Percentiles rank a stretch among this genome's conserved stretches.
Conservation (phyloP, 2,888 invertebrate species). For the Unio delphinus region DNA sequence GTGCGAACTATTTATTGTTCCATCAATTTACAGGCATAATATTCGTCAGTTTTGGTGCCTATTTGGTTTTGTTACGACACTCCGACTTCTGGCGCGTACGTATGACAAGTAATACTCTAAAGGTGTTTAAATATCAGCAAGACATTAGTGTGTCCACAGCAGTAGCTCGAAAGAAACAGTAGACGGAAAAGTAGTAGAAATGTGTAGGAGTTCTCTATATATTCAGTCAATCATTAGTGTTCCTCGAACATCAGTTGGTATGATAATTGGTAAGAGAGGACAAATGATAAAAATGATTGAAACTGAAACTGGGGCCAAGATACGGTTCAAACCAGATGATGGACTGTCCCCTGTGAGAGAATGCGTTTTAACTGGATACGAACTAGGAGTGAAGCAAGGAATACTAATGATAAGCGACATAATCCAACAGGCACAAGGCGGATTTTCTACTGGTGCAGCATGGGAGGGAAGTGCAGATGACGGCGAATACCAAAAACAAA, state of each 20-base stretch:
- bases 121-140: too few species aligned
- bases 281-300: slow-evolving; percentile 99
- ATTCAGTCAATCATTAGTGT: slow-evolving; percentile 78
- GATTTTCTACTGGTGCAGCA: slow-evolving; percentile 41
- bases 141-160: too few species aligned
- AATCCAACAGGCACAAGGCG: slow-evolving; percentile 76
- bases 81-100: too few species aligned
- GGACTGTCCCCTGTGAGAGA: slow-evolving; percentile 84
- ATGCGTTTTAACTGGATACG: slow-evolving; percentile 89
- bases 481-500: slow-evolving; percentile 77
- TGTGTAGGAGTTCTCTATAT: too few species aligned
- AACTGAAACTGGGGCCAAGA: slow-evolving; percentile 91
- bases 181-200: too few species aligned
- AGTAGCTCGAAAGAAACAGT: too few species aligned
- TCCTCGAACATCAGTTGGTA: slow-evolving; percentile 93
- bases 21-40: too few species aligned
- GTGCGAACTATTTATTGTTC: too few species aligned
- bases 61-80: too few species aligned
- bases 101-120: too few species aligned
- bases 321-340: slow-evolving; percentile 86
- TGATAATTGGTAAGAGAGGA: slow-evolving; percentile 98
- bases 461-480: slow-evolving; percentile 73
- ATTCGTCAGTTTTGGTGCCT: too few species aligned
- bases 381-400: slow-evolving; percentile 88
- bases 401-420: slow-evolving; percentile 90